Conservation (phyloP, 1,140 invertebrate species). For the Rhynchophorus ferrugineus region DNA sequence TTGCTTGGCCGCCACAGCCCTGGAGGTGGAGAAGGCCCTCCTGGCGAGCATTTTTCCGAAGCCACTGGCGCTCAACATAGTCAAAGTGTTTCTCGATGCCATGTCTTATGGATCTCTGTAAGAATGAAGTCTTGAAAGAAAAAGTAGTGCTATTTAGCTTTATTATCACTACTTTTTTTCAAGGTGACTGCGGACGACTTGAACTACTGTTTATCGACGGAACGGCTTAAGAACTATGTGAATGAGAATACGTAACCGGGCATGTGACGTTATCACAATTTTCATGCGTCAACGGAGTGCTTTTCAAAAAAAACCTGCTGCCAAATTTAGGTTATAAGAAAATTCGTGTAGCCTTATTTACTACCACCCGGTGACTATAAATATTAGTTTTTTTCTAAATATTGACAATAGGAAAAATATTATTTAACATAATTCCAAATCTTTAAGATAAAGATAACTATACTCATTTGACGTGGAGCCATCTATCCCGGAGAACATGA, state of each 20-base stretch:
- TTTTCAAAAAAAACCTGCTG: no score
- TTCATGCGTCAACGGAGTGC: not conserved
- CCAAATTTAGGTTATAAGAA: no score
- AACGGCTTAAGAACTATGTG: conserved; percentile 7
- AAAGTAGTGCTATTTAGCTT: not conserved
- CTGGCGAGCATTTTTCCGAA: conserved; percentile 20
- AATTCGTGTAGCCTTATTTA: no score
- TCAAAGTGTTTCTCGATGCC: conserved; percentile 10
- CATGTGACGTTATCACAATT: conserved; percentile 15
- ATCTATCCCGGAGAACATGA: no score
- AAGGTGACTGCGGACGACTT: conserved; percentile 22
- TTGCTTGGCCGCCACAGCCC: conserved; percentile 53
- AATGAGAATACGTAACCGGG: conserved; percentile 17
- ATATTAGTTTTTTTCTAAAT: no score
- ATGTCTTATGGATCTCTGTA: not conserved
- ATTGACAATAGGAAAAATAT: no score
- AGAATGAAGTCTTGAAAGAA: not conserved
- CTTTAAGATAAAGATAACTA: no score
- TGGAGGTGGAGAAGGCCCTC: conserved; percentile 50
- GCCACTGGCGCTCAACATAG: conserved; percentile 6
- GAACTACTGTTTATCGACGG: conserved; percentile 13
- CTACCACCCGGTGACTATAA: no score
- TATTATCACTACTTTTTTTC: conserved; percentile 7
- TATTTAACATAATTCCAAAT: no score
- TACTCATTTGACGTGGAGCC: no score